Conservation (phyloP, 2,113 vertebrate species). For the Piaya cayana region DNA sequence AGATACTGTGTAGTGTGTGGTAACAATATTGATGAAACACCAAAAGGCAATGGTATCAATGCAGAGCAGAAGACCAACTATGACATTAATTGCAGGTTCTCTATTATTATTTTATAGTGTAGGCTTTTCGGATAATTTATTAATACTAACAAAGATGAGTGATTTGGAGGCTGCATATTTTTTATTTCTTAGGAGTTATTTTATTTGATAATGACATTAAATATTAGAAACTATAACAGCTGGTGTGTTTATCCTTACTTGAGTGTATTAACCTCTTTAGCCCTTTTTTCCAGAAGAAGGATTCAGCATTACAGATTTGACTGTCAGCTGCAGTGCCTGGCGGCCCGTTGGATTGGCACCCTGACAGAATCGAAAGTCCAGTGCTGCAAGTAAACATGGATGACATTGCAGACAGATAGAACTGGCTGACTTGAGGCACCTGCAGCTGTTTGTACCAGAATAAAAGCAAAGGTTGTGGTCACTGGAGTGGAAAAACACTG, state of each 20-base stretch:
- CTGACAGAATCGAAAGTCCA: conserved; percentile 85
- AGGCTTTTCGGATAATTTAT: conserved; percentile 67
- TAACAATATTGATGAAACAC: background rate
- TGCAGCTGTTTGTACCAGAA: conserved; percentile 84
- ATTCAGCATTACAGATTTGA: conserved; percentile 81
- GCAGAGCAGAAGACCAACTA: conserved; percentile 37
- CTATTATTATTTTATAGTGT: conserved; percentile 39
- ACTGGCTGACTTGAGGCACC: conserved; percentile 82
- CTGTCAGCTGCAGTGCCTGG: conserved; percentile 86
- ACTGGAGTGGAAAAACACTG: conserved; percentile 85
- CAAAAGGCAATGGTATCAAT: background rate
- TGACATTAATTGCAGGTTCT: conserved; percentile 31
- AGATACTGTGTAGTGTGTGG: background rate
- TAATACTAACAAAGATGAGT: conserved; percentile 57
- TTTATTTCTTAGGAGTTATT: conserved; percentile 76
- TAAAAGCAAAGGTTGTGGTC: conserved; percentile 78
- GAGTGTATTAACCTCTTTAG: conserved; percentile 90
- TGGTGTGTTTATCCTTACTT: conserved; percentile 89
- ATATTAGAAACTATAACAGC: conserved; percentile 87
- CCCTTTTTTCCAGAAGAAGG: conserved; percentile 84
- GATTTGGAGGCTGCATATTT: conserved; percentile 27
- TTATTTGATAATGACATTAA: conserved; percentile 85
- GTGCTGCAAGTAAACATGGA: conserved; percentile 82
- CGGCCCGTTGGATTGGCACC: conserved; percentile 79
- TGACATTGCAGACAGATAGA: conserved; percentile 77